A percentile compares a stretch with the other conserved stretches of the same genome.
Conservation (phyloP, 2,888 invertebrate species). For the Heliconius charithonia region DNA sequence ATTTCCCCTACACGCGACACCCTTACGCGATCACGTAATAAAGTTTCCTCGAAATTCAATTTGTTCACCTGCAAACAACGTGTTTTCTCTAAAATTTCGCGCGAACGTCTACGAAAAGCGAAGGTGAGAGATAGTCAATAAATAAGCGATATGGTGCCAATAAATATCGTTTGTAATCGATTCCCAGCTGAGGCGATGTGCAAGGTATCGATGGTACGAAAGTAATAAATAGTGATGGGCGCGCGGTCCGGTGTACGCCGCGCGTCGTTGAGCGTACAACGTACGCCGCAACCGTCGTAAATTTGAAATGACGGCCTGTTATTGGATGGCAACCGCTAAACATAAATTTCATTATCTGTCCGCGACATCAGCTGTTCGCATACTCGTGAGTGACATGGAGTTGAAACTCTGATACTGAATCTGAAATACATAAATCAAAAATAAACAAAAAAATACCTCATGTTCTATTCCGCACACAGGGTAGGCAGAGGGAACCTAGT, state of each 20-base stretch:
- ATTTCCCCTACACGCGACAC: constrained; percentile 27
- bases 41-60: constrained; percentile 45
- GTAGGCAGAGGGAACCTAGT: no score
- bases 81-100: constrained; percentile 43
- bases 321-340: constrained; percentile 52
- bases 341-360: constrained; percentile 58
- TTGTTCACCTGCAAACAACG: constrained; percentile 38
- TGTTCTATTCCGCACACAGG: no score
- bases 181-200: constrained; percentile 46
- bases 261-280: constrained; percentile 30
- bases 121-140: constrained; percentile 48
- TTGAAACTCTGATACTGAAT: background rate
- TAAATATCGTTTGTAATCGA: constrained; percentile 51
- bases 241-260: constrained; percentile 41
- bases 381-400: constrained; percentile 21
- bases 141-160: constrained; percentile 48
- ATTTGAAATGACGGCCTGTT: constrained; percentile 60
- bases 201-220: constrained; percentile 44
- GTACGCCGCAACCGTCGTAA: constrained; percentile 55
- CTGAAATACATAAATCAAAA: background rate
- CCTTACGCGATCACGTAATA: constrained; percentile 40
- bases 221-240: constrained; percentile 61
- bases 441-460: no score
- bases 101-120: constrained; percentile 41
- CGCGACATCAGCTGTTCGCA: constrained; percentile 51